Evolutionary conservation across 2,797 vertebrate genomes (phyloP).

Genomic region (Helicolenus hilgendorfi): DNA sequence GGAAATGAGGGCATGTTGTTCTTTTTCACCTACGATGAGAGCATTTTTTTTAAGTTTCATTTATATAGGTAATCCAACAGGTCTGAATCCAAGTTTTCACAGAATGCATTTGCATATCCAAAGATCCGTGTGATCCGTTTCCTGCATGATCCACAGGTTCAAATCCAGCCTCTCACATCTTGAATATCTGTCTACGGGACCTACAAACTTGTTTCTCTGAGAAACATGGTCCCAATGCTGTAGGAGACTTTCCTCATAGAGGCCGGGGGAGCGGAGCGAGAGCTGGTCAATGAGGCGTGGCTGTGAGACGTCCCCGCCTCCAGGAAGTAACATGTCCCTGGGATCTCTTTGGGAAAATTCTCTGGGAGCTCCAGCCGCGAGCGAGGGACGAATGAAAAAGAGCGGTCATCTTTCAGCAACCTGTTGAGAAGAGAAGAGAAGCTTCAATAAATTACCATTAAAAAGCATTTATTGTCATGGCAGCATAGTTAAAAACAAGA

Average conservation of each 20-base stretch:
- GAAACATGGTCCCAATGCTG: conserved; percentile 99
- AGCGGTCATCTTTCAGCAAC: conserved; percentile 96
- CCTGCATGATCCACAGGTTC: conserved; percentile 43
- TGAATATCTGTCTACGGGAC: conserved; percentile 51
- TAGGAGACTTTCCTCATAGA: conserved; percentile 98
- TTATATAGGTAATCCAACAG: conserved; percentile 23
- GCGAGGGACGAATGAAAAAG: conserved; percentile 96
- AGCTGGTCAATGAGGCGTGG: conserved; percentile 89
- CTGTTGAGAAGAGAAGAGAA: conserved; percentile 76
- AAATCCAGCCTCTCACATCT: conserved; percentile 36
- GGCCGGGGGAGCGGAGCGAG: conserved; percentile 92
- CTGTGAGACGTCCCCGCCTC: conserved; percentile 95
- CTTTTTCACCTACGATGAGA: conserved; percentile 48
- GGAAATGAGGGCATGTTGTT: conserved; percentile 42
- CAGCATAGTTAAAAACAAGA: neutral
- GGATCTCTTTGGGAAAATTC: conserved; percentile 99
- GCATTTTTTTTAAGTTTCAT: conserved; percentile 17
- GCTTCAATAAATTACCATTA: neutral
- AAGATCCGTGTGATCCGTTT: conserved; percentile 39
- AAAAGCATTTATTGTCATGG: neutral
- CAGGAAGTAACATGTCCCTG: conserved; percentile 98
- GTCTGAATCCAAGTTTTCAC: conserved; percentile 59
- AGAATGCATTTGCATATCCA: conserved; percentile 73
- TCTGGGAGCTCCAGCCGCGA: conserved; percentile 98
- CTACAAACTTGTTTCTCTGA: conserved; percentile 99